Base-by-base conservation (phyloP, 2,888 invertebrate species). In the Rhaphigaster nebulosa region DNA sequence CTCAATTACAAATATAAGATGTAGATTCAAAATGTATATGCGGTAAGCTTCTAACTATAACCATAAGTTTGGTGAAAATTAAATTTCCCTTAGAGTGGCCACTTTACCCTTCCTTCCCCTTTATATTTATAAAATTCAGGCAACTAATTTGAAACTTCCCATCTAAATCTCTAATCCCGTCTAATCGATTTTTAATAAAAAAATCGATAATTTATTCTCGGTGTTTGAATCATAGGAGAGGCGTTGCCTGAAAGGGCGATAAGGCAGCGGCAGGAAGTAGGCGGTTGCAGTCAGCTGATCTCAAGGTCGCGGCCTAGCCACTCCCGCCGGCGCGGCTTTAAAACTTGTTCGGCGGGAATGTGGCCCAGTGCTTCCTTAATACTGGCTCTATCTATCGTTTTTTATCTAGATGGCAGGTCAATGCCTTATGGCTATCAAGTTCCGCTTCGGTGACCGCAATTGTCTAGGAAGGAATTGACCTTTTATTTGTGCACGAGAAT, bases 261-360 rank as follows among this genome's bases (percentile, higher is more conserved):
- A 34, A 76, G 34, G 38, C 38, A 18, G 18, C 2, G 20, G 29
- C 13, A 41, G 84, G 84, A 84, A 84, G 84, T 84, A 18, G 80
- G 80, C 80, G 80, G 80, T 0, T 0, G 12, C 26, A 3, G 34
- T n/a, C 84, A 84, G 84, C 84, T 84, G 84, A 45, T 84, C 45
- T 50, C 84, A 84, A 84, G 84, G 84, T n/a, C 84, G 23, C 84
- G 84, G 45, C 84, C 84, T 84, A 84, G 84, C 84, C 84, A 84
- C 45, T 84, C 84, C 84, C n/a, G 84, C 84, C 45, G 41, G 1
- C 41, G 70, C 34, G 29, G 60, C n/a, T 84, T 84, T 84, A 84
- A 84, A 84, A 84, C 84, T 84, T n/a, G 84, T 84, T 84, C 15
- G 84, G 84, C 84, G 84, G 84, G 84, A 84, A 84, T 84, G 84